Evolutionary conservation across 1,140 invertebrate species (phyloP).

Genomic region (Caerostris darwini): DNA sequence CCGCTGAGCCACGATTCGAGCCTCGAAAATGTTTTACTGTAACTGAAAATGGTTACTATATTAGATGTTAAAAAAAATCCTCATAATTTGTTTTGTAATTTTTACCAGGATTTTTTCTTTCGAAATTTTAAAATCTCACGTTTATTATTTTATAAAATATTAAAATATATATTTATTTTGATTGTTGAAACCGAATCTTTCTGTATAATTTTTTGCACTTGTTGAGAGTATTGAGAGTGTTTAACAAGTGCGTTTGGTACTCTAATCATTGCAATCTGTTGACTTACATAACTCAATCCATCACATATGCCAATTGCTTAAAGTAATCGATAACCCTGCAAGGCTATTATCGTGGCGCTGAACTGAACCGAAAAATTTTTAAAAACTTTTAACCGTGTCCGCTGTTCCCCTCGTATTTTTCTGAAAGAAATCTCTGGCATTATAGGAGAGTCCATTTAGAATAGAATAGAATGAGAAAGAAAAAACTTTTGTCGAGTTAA

Average conservation of each 20-base stretch:
- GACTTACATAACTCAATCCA: background rate
- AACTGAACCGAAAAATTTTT: background rate
- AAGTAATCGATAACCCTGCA: background rate
- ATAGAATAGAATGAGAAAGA: background rate
- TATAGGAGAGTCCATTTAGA: slow-evolving; percentile 16
- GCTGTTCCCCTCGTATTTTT: background rate
- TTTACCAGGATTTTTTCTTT: no score
- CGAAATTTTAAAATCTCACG: no score
- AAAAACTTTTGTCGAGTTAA: background rate
- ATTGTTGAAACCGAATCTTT: no score
- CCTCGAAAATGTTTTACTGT: no score
- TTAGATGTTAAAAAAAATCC: no score
- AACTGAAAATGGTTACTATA: no score
- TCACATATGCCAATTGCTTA: background rate
- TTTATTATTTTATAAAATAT: no score
- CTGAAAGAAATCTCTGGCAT: background rate
- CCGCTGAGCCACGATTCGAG: no score
- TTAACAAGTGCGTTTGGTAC: background rate
- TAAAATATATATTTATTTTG: no score
- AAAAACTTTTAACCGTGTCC: background rate
- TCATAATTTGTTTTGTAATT: no score
- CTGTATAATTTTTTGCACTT: no score
- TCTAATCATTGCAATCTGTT: background rate
- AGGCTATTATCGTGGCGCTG: slow-evolving; percentile 2
- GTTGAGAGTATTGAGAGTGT: no score